A percentile compares a stretch with the other conserved stretches of the same genome.
Evolutionary conservation across 2,797 vertebrate species (phyloP).

Genomic region (Betta splendens): DNA sequence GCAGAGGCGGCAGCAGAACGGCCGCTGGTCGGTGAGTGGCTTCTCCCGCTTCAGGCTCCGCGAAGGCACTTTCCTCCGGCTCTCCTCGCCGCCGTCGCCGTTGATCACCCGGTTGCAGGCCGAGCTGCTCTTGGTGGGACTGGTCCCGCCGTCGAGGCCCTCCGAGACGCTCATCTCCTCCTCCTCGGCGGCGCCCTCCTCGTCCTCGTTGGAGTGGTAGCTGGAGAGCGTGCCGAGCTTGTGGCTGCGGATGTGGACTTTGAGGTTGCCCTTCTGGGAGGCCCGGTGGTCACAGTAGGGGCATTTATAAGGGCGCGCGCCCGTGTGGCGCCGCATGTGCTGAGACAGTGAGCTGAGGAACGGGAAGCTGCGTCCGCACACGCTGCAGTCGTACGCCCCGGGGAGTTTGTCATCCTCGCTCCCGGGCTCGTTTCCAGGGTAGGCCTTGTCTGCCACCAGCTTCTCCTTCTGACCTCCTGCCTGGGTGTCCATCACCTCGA

Average conservation of each 20-base stretch:
- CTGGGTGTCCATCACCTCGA: conserved; percentile 76
- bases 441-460: conserved; percentile 63
- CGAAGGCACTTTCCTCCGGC: conserved; percentile 83
- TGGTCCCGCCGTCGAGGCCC: conserved; percentile 88
- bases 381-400: conserved; percentile 86
- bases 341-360: conserved; percentile 96
- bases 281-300: conserved; percentile 96
- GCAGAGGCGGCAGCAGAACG: conserved; percentile 89
- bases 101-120: conserved; percentile 90
- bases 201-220: conserved; percentile 81
- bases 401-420: conserved; percentile 82
- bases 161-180: conserved; percentile 86
- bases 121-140: conserved; percentile 92
- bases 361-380: conserved; percentile 94
- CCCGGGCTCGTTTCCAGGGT: conserved; percentile 56
- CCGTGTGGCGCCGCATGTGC: conserved; percentile 96
- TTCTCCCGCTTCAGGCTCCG: conserved; percentile 86
- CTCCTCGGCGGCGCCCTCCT: conserved; percentile 75
- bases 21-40: conserved; percentile 76
- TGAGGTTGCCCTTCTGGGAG: conserved; percentile 95
- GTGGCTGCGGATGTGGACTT: conserved; percentile 95
- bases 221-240: conserved; percentile 89
- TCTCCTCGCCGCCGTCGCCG: conserved; percentile 76
- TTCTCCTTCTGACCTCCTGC: conserved; percentile 48
- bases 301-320: conserved; percentile 95